Conservation (phyloP, 2,888 invertebrate genomes). For the Caenorhabditis uteleia region DNA sequence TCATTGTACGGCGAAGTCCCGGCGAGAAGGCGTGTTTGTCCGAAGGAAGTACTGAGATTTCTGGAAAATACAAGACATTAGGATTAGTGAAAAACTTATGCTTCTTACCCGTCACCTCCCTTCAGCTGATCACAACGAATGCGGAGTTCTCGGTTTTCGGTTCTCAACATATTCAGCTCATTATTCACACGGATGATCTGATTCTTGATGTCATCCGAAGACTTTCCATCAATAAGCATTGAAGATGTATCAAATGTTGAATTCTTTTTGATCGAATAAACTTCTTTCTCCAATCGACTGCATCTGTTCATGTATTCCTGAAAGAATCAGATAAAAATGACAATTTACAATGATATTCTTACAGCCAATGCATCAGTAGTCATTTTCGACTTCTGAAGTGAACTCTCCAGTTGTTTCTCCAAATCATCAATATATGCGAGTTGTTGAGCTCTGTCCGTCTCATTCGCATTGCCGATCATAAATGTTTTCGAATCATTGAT, state of each 20-base stretch:
- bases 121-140: constrained; percentile 30
- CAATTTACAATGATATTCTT: no score
- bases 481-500: constrained; percentile 12
- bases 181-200: constrained; percentile 21
- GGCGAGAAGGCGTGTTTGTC: constrained; percentile 19
- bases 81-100: background rate
- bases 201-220: constrained; percentile 14
- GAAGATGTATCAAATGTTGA: constrained; percentile 18
- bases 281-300: constrained; percentile 25
- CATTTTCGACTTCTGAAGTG: background rate
- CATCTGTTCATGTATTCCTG: constrained; percentile 39
- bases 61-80: background rate
- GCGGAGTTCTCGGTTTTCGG: constrained; percentile 24
- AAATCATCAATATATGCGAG: constrained; percentile 34
- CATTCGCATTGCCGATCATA: constrained; percentile 21
- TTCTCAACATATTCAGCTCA: constrained; percentile 23
- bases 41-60: constrained; percentile 22
- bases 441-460: constrained; percentile 16
- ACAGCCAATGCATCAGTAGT: background rate
- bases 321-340: no score
- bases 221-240: constrained; percentile 16
- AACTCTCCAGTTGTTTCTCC: constrained; percentile 13
- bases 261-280: constrained; percentile 18
- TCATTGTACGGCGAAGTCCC: constrained; percentile 14
- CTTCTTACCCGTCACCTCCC: constrained; percentile 6